phyloP scores from a whole-genome alignment of 2,113 vertebrate species.

The Pipra filicauda region DNA sequence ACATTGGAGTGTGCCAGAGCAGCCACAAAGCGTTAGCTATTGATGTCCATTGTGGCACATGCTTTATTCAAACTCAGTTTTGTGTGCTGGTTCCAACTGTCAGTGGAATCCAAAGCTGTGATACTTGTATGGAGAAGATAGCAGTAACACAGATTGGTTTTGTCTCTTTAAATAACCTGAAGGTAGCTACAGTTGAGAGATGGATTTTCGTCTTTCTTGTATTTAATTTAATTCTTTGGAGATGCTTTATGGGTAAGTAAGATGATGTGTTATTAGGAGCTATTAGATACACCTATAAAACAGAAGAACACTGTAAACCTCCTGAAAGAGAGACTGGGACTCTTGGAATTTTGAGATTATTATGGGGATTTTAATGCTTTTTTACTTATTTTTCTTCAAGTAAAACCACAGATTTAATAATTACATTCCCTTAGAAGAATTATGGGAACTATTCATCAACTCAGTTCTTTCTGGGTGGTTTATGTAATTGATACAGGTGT shows the following conservation, averaged over 20 bases:
- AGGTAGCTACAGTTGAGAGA: neutral
- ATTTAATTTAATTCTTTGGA: neutral
- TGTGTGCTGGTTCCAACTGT: neutral
- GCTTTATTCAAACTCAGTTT: neutral
- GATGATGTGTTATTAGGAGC: neutral
- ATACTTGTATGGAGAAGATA: neutral
- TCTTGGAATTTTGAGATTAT: neutral
- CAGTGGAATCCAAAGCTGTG: neutral
- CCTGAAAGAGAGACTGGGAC: neutral
- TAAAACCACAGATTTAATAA: neutral
- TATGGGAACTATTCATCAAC: neutral
- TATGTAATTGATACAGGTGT: neutral
- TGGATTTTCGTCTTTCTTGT: neutral
- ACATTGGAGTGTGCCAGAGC: neutral
- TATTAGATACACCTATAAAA: neutral
- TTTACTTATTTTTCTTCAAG: neutral
- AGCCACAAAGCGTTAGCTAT: neutral
- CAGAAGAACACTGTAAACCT: neutral
- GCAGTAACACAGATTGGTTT: rapidly evolving
- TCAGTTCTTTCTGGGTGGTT: neutral
- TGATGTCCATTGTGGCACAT: neutral
- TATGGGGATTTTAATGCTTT: neutral
- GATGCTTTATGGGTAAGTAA: neutral
- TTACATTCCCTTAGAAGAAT: neutral
- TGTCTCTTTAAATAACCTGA: neutral